Evolutionary conservation across 2,888 invertebrate genomes (phyloP), one percentile per base, ranked within the genome.

Genomic region (Poecilus cupreus): DNA sequence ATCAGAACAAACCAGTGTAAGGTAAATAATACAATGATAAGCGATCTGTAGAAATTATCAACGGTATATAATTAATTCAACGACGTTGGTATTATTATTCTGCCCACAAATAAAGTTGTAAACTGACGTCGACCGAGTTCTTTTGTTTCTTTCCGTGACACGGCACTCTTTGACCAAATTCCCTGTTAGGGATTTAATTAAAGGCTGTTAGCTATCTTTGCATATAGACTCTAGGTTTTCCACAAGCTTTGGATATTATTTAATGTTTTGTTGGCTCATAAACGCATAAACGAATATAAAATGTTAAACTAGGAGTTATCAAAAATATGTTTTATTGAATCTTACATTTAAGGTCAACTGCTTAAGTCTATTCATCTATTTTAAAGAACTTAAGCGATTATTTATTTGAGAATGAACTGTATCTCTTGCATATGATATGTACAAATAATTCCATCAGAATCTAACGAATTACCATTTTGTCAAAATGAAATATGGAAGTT

Each of bases 81-180:
- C 60, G 60, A 60, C 60, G 24, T 60, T 60, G 26, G 60, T 54
- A 11, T 54, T 54, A 54, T 60, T 60, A 24, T 60, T 60, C 60
- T 26, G 32, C n/a, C 24, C 60, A 60, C 26, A 60, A 60, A 60
- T 60, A 32, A 60, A 60, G 60, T 60, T 60, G 60, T 60, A 24
- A 32, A 60, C 60, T 60, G 32, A 60, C 54, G 54, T 54, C 54
- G 54, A 22, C 54, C 54, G 54, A 54, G 20, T 54, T 54, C 20
- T 54, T 54, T 54, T 54, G 20, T 54, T 54, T 54, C 54, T 54
- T 54, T 54, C 18, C 54, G 54, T 54, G 54, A 22, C 54, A 54
- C 54, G 54, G 22, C 22, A 54, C 22, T 20, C 43, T 43, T 43
- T 43, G 43, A 22, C 54, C 32, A 32, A 32, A 32, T 32, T 18